A percentile compares a stretch with the other conserved stretches of the same genome.
Conservation (phyloP, 2,113 vertebrate genomes). For the Onychostruthus taczanowskii region DNA sequence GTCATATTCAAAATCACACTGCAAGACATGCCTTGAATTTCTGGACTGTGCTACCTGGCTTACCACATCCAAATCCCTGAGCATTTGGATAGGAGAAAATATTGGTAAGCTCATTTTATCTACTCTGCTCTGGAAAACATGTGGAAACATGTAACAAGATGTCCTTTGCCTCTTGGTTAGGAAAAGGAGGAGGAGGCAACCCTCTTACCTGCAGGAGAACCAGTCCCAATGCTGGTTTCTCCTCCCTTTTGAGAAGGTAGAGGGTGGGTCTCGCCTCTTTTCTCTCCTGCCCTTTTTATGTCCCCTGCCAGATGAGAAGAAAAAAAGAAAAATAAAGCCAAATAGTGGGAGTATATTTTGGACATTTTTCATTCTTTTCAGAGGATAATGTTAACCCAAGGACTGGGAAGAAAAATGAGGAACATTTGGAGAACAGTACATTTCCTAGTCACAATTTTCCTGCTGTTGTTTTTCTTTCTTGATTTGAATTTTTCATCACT, state of each 20-base stretch:
- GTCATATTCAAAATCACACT: not conserved
- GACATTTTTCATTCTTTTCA: not conserved
- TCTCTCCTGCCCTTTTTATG: not conserved
- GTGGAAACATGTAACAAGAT: not conserved
- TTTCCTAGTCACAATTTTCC: not conserved
- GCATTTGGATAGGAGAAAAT: not conserved
- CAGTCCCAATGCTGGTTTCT: not conserved
- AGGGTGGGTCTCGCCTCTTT: not conserved
- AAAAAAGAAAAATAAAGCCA: not conserved
- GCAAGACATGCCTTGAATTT: not conserved
- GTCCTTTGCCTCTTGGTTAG: not conserved
- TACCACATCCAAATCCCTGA: not conserved
- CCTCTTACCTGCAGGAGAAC: not conserved
- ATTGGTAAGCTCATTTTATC: not conserved
- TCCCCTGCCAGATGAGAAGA: accelerated
- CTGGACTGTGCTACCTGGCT: not conserved
- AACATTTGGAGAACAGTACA: not conserved
- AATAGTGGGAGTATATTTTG: not conserved
- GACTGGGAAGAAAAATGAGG: not conserved
- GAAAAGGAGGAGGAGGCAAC: not conserved
- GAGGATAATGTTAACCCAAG: not conserved
- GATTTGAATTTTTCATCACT: not conserved
- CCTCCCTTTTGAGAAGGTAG: not conserved
- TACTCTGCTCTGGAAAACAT: not conserved
- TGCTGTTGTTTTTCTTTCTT: not conserved